phyloP scores from a whole-genome alignment of 2,113 vertebrate genomes.

The Percina caprodes region DNA sequence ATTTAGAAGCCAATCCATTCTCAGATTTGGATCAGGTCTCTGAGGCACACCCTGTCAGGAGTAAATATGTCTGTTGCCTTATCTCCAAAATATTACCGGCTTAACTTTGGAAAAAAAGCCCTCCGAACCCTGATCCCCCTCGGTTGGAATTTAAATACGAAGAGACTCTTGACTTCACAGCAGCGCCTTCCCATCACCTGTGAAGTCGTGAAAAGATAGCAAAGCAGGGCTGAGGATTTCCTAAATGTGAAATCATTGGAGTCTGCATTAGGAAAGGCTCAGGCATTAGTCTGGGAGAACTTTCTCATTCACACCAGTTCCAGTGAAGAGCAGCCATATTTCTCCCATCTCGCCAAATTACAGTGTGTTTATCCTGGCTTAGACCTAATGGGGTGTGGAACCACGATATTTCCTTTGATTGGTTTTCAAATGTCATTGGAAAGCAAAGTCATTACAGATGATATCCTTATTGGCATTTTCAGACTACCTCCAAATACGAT shows the following conservation, averaged over 20 bases:
- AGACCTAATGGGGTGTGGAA: constrained; percentile 51
- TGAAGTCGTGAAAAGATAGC: constrained; percentile 37
- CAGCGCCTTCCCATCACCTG: constrained; percentile 29
- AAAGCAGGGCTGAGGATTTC: constrained; percentile 21
- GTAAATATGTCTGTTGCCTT: constrained; percentile 74
- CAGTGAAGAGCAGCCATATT: neutral
- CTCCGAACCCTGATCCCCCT: constrained; percentile 42
- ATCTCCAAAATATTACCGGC: constrained; percentile 69
- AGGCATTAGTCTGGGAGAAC: neutral
- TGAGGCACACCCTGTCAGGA: constrained; percentile 54
- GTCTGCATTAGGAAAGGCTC: constrained; percentile 7
- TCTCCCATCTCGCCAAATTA: constrained; percentile 36
- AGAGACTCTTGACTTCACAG: constrained; percentile 52
- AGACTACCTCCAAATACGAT: constrained; percentile 18
- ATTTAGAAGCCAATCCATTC: constrained; percentile 74
- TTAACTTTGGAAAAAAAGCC: constrained; percentile 46
- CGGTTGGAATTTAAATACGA: constrained; percentile 52
- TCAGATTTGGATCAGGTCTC: constrained; percentile 74
- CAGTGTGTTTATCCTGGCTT: constrained; percentile 43
- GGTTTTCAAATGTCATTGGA: constrained; percentile 55
- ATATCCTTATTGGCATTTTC: constrained; percentile 33
- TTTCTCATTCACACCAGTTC: constrained; percentile 9
- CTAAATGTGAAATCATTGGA: constrained; percentile 41
- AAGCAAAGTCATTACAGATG: constrained; percentile 22
- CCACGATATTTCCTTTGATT: constrained; percentile 33